These are phyloP conservation scores for Sebastes itinus DNA, from an alignment of 2,797 vertebrate genomes.

Conservation along the genomic window DNA sequence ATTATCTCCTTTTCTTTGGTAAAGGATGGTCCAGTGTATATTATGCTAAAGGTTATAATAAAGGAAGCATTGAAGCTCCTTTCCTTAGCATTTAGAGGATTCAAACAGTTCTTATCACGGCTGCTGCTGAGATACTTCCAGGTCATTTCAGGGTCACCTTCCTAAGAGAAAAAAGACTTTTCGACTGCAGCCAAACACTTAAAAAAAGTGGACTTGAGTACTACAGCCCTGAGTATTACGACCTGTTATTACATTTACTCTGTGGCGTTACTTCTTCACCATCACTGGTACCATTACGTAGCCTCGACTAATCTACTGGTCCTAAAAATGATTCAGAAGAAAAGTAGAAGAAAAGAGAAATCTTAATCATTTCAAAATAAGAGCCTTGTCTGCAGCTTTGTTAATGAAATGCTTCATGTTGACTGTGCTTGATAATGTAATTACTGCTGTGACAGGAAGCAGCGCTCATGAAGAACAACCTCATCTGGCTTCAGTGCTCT, in stretches of 20 bases:
- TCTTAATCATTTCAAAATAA: slow-evolving; percentile 20
- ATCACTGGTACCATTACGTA: neutral
- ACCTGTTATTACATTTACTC: neutral
- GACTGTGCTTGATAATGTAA: slow-evolving; percentile 8
- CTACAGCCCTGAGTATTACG: neutral
- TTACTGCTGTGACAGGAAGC: slow-evolving; percentile 34
- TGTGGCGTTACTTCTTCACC: neutral
- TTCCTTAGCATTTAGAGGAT: no score
- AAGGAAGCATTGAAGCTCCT: no score
- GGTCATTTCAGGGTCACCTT: no score
- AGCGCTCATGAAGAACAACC: neutral
- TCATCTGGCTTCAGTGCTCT: neutral
- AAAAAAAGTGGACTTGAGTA: no score
- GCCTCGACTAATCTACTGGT: neutral
- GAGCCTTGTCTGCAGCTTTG: slow-evolving; percentile 11
- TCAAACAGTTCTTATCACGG: no score
- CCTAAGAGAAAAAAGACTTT: no score
- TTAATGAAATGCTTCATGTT: neutral
- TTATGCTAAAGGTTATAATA: no score
- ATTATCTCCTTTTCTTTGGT: no score
- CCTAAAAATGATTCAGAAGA: neutral
- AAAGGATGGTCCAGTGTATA: no score
- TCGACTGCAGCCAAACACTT: no score
- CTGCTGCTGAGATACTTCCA: no score
- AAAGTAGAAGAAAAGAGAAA: neutral